A percentile compares a stretch with the other conserved stretches of the same genome.
These are phyloP conservation scores for Noctua janthina DNA, from an alignment of 2,888 invertebrate genomes.

Conservation along the genomic window DNA sequence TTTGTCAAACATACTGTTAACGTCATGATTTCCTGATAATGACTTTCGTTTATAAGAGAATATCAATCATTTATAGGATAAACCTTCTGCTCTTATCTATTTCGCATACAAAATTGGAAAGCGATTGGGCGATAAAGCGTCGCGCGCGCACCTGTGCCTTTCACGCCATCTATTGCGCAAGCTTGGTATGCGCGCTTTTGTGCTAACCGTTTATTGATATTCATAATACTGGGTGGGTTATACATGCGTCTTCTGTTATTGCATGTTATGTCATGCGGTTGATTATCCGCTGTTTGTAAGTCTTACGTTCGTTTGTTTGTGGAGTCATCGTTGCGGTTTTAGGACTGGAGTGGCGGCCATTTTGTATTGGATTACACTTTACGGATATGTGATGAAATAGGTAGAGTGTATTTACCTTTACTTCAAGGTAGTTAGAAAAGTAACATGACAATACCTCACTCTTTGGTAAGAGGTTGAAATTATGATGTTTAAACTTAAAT, in stretches of 20 bases:
- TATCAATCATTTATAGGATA: neutral
- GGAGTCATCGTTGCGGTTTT: conserved; percentile 2
- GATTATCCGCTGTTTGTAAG: conserved; percentile 34
- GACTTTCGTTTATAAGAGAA: neutral
- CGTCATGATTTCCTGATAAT: neutral
- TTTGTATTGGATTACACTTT: conserved; percentile 17
- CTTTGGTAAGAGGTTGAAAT: neutral
- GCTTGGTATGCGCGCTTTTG: conserved; percentile 59
- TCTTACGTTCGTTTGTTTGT: conserved; percentile 21
- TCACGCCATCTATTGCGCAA: conserved; percentile 68
- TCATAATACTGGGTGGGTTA: conserved; percentile 47
- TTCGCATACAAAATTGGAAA: conserved; percentile 66
- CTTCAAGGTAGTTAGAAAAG: neutral
- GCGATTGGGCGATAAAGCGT: conserved; percentile 64
- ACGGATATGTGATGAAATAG: neutral
- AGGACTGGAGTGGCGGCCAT: conserved; percentile 18
- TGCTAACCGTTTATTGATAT: conserved; percentile 62
- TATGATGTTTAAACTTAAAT: neutral
- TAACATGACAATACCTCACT: neutral
- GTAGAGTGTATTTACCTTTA: neutral
- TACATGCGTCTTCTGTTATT: conserved; percentile 58
- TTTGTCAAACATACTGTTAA: neutral
- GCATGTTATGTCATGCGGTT: conserved; percentile 48
- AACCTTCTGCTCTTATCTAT: conserved; percentile 50
- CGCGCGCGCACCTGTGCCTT: conserved; percentile 70